Base-by-base conservation (phyloP, 2,797 vertebrate species). In the Hippopotamyrus pictus region DNA sequence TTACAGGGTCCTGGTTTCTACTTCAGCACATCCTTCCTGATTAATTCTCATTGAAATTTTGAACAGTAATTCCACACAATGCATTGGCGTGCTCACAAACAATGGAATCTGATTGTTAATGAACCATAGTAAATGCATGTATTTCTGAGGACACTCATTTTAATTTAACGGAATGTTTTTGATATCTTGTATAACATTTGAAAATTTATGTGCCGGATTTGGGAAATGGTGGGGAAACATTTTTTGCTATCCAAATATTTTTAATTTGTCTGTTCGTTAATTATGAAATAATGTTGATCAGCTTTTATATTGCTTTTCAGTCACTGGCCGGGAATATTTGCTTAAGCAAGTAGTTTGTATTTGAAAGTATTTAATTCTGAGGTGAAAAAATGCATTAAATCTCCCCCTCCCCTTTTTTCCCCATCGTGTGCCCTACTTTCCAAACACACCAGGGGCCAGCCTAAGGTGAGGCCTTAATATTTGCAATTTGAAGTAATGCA, bases 381-480 rank as follows among this genome's bases (percentile, higher is more conserved):
- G 8, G 5, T 41, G 41, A 88, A 88, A 88, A 65, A 46, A 48
- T 88, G 57, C n/a, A 88, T 4, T 65, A 46, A 88, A 50, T 88
- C 57, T 88, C 88, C 57, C 88, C 84, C 91, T n/a, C 93, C 89
- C 93, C 86, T n/a, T 57, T 59, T 57, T 5, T 2, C 33, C 19
- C 79, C 33, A 37, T 59, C 14, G 12, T 88, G 29, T 91, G 29
- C 22, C 90, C 22, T 62, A 91, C 62, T 5, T 86, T 90, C 88
- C 90, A 73, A 92, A 91, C 91, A 91, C 41, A 69, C 41, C 94
- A 96, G 96, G 93, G 95, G 51, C 94, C 96, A 96, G 90, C 94
- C 95, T 92, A 97, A 97, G 96, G 96, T 96, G 96, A 85, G 86
- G 11, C 46, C 53, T 33, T 25, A 37, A 3, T 85, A 50, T 51